A percentile compares a stretch with the other conserved stretches of the same genome.
phyloP scores from a whole-genome alignment of 2,888 invertebrate genomes.

The Andrena chrysosceles region DNA sequence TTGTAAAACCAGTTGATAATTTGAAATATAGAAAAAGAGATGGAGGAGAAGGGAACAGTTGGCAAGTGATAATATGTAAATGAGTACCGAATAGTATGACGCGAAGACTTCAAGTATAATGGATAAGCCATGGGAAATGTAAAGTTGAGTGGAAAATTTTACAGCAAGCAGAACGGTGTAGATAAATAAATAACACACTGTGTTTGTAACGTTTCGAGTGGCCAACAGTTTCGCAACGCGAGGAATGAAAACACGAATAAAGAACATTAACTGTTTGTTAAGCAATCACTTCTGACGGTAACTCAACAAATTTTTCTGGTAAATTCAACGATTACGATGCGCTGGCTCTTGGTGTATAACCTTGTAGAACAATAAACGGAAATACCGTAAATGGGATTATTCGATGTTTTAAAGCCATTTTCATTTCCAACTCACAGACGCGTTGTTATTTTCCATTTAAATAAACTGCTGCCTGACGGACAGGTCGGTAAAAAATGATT shows the following conservation, averaged over 20 bases:
- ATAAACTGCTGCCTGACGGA: constrained; percentile 8
- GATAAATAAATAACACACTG: no score
- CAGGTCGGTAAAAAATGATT: constrained; percentile 10
- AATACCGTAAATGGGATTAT: background rate
- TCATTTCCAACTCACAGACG: background rate
- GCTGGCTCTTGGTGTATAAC: background rate
- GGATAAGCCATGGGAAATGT: no score
- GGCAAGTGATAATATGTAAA: no score
- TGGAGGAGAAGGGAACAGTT: no score
- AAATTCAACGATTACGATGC: background rate
- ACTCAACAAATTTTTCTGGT: constrained; percentile 6
- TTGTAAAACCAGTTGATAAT: no score
- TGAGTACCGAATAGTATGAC: no score
- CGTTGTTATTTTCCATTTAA: constrained; percentile 28
- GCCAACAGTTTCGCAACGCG: no score
- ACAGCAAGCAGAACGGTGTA: no score
- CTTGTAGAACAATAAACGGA: constrained; percentile 15
- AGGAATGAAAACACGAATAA: background rate
- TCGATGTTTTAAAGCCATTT: constrained; percentile 11
- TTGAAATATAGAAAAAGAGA: no score
- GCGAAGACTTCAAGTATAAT: no score
- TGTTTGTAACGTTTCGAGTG: no score
- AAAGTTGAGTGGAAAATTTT: no score
- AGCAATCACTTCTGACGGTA: background rate
- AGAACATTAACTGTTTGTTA: background rate